phyloP scores from a whole-genome alignment of 2,113 vertebrate genomes.

The Diadophis punctatus region DNA sequence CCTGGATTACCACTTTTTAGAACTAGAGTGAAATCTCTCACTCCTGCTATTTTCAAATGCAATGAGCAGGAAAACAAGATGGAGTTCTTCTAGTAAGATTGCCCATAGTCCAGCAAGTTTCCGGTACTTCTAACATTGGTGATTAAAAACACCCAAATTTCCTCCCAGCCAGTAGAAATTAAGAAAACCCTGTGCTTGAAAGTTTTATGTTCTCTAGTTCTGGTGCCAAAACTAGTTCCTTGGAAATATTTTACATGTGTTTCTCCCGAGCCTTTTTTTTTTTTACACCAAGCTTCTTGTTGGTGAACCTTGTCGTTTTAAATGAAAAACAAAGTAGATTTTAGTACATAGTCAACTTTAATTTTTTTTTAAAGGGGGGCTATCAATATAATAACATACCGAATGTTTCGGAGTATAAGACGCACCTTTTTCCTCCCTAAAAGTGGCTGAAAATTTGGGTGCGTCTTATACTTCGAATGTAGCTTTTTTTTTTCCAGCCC shows the following conservation, averaged over 20 bases:
- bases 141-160: background rate
- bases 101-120: background rate
- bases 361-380: too few relatives aligned
- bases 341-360: too few relatives aligned
- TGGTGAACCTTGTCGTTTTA: too few relatives aligned
- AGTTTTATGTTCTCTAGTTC: background rate
- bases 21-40: background rate
- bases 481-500: too few relatives aligned
- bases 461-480: too few relatives aligned
- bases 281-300: background rate
- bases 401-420: too few relatives aligned
- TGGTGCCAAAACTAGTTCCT: background rate
- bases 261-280: background rate
- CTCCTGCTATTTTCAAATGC: background rate
- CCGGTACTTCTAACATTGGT: background rate
- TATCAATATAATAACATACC: background rate
- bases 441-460: too few relatives aligned
- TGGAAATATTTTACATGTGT: too few relatives aligned
- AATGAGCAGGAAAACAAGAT: background rate
- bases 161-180: background rate
- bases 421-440: too few relatives aligned
- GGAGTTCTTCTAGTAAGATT: background rate
- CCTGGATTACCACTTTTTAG: background rate
- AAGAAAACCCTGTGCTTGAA: background rate
- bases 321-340: background rate